phyloP scores from a whole-genome alignment of 2,888 invertebrate genomes.

The Lasiommata megera region DNA sequence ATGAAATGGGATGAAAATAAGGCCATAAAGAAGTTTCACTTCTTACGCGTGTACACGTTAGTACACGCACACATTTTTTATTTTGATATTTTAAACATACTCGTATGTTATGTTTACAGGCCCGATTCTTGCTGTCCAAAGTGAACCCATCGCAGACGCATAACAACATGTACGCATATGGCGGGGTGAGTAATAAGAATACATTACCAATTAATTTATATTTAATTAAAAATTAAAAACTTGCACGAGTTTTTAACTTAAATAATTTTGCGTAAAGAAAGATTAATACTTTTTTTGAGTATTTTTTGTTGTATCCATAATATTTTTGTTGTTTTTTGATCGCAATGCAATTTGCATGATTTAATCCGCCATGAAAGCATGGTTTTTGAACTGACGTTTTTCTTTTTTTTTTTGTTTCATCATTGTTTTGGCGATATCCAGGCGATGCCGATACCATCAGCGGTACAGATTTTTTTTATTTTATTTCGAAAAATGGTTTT shows the following conservation, averaged over 20 bases:
- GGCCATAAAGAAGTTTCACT: too few relatives aligned
- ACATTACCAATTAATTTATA: too few relatives aligned
- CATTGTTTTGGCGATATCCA: slow-evolving; percentile 77
- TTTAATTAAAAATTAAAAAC: too few relatives aligned
- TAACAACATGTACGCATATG: slow-evolving; percentile 98
- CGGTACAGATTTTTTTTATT: slow-evolving; percentile 83
- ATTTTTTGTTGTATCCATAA: slow-evolving; percentile 14
- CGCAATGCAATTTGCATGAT: slow-evolving; percentile 38
- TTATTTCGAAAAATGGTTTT: slow-evolving; percentile 39
- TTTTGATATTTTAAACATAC: too few relatives aligned
- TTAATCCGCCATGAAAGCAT: slow-evolving; percentile 54
- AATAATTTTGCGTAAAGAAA: background rate
- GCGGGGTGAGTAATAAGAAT: slow-evolving; percentile 85
- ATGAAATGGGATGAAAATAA: too few relatives aligned
- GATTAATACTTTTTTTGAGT: background rate
- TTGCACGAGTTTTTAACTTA: slow-evolving; percentile 2
- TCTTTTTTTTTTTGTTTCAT: slow-evolving; percentile 73
- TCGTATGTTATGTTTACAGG: slow-evolving; percentile 79
- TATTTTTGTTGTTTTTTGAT: too few relatives aligned
- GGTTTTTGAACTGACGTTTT: slow-evolving; percentile 56
- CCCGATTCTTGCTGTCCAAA: slow-evolving; percentile 98
- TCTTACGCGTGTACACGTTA: too few relatives aligned
- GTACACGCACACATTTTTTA: too few relatives aligned
- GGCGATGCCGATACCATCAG: slow-evolving; percentile 86
- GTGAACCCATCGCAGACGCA: slow-evolving; percentile 99